Base-by-base conservation (phyloP, 1,140 invertebrate species). In the Drosophila asahinai region DNA sequence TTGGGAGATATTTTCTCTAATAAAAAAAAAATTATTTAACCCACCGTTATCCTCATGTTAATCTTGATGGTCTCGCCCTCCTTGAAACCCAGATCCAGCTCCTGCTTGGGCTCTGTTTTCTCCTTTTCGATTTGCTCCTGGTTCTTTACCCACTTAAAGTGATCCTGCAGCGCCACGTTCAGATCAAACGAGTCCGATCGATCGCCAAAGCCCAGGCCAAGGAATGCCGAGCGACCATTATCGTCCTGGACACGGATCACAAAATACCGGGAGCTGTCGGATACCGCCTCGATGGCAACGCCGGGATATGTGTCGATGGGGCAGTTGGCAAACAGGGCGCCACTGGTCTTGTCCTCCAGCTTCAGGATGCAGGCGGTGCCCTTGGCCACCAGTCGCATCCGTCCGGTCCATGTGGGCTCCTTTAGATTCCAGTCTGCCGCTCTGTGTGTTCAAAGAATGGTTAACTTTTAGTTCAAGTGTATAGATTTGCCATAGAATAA, bases 21-120 rank as follows among this genome's bases (percentile, higher is more conserved):
- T n/a, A n/a, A n/a, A n/a, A n/a, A n/a, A n/a, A n/a, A n/a, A n/a
- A n/a, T n/a, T n/a, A n/a, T 25, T 25, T 25, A 25, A 25, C 95
- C 95, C 94, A 99, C 98, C 77, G 97, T 98, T 81, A 99, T 98
- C 94, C 98, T 98, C 97, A 98, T 98, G 92, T 99, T 99, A 48
- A 99, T 98, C 94, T 98, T 99, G 76, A 99, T 99, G 15, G 98
- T 99, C 94, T 99, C 97, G 30, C 99, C 99, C 93, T 99, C 99
- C 93, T 99, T 99, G 91, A 99, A 99, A 65, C 98, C 96, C n/a
- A 99, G 94, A 95, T 99, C 98, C 17, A 99, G 93, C 83, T 97
- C 96, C 68, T 97, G 97, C 80, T 96, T 96, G 12, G 96, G 95
- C 71, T 94, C 94, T 47, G 95, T 94, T 76, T 96, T 95, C 87